Evolutionary conservation across 2,797 vertebrate species (phyloP).

Genomic region (Gallinago stenura): DNA sequence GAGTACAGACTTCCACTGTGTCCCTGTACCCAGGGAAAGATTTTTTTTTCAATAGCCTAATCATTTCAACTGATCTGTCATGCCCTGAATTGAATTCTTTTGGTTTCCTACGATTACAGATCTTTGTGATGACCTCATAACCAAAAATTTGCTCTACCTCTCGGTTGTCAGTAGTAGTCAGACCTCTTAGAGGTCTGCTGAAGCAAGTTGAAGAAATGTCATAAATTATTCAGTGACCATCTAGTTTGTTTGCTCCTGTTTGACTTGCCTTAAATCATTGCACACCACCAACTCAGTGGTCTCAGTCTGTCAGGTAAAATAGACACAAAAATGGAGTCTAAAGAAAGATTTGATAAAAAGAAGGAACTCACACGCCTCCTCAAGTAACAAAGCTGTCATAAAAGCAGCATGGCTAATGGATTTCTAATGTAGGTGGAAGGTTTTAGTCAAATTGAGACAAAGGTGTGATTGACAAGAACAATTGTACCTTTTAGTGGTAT

Average conservation of each 20-base stretch:
- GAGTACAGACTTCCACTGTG: neutral
- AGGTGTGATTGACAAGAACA: conserved; percentile 68
- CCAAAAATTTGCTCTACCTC: neutral
- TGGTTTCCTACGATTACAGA: neutral
- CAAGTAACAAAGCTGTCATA: neutral
- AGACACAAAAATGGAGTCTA: neutral
- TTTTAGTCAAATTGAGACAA: conserved; percentile 68
- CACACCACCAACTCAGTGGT: neutral
- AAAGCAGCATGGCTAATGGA: conserved; percentile 55
- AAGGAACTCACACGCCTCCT: neutral
- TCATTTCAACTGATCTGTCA: neutral
- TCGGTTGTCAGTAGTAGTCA: neutral
- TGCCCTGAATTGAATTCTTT: neutral
- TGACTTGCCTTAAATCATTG: neutral
- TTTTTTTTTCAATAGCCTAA: neutral
- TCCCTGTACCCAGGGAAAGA: neutral
- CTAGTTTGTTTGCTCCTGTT: neutral
- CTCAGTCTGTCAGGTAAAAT: neutral
- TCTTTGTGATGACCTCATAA: neutral
- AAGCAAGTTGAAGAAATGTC: neutral
- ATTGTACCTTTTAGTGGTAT: conserved; percentile 56
- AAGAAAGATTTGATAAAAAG: neutral
- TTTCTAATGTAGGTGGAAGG: conserved; percentile 56
- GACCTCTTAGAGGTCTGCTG: neutral
- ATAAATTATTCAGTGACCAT: neutral